Evolutionary conservation across 2,113 vertebrate species (phyloP), one percentile per base, ranked within the genome.

Genomic region (Osmerus eperlanus): DNA sequence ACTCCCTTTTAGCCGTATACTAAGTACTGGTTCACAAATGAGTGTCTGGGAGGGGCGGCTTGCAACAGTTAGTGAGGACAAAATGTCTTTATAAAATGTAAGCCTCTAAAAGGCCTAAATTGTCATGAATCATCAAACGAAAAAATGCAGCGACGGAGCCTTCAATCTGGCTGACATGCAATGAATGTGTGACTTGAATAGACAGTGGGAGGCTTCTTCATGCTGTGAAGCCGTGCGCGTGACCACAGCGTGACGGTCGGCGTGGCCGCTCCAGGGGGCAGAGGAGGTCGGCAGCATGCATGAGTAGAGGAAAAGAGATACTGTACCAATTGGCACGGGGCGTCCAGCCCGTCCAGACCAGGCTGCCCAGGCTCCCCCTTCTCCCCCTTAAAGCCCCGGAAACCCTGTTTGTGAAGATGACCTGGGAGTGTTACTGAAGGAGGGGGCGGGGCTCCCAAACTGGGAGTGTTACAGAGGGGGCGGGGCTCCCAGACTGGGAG

Each of bases 251-350:
- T 47, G 41, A 12, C 41, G 7, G 41, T 47, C 41, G 9, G 41
- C 9, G 41, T 11, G 41, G 41, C 41, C 41, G 5, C 41, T 47
- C 41, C 41, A 12, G 41, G 9, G 41, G 41, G 41, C 8, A 47
- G 41, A 47, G 32, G 4, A 83, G 77, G 81, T 84, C 65, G 89
- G 89, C 65, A 66, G 86, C 94, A 98, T 98, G 97, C 97, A 95
- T 62, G 75, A 85, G 92, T 89, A 94, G 70, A 87, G 95, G 95
- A 96, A 96, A 93, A 96, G 87, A 83, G 83, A 99, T 99, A 99
- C 97, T 98, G 97, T 99, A 99, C 97, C 97, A 99, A 98, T 96
- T 99, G 97, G 96, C 97, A 99, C 86, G 97, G 97, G 94, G 97
- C 97, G 95, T 99, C 97, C 94, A 99, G 95, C 95, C 97, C 97